Conservation (phyloP, 2,797 vertebrate species). For the Acipenser oxyrinchus region DNA sequence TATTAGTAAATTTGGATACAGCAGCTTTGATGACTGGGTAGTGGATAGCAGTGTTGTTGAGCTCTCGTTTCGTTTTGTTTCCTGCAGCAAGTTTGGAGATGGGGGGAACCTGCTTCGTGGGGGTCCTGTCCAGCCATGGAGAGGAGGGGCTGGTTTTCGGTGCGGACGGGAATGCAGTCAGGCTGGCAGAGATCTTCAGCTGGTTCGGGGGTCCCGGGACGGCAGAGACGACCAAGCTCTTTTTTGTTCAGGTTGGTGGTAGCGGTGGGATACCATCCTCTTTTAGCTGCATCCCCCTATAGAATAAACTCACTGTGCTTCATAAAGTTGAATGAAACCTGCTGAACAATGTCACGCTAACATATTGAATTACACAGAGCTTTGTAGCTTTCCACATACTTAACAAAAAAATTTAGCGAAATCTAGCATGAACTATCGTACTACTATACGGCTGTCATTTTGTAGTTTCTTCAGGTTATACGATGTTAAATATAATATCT, state of each 20-base stretch:
- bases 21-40: not conserved
- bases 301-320: too few relatives aligned
- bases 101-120: constrained; percentile 53
- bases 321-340: too few relatives aligned
- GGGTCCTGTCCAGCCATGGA: constrained; percentile 60
- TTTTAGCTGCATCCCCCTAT: too few relatives aligned
- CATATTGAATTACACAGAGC: too few relatives aligned
- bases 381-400: too few relatives aligned
- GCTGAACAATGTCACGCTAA: too few relatives aligned
- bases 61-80: not conserved
- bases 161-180: constrained; percentile 32
- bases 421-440: too few relatives aligned
- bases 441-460: too few relatives aligned
- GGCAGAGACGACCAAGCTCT: constrained; percentile 49
- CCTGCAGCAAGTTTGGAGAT: constrained; percentile 35
- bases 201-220: constrained; percentile 41
- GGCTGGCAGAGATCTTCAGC: constrained; percentile 43
- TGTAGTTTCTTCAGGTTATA: too few relatives aligned
- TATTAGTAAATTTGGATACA: too few relatives aligned
- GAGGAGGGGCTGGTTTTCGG: constrained; percentile 47
- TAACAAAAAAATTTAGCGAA: too few relatives aligned
- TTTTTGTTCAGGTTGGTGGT: constrained; percentile 50
- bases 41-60: not conserved
- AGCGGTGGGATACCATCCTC: not conserved
- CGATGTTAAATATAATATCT: too few relatives aligned